These are phyloP conservation scores for Lophura nycthemera DNA, from an alignment of 2,113 vertebrate genomes.

Conservation along the genomic window DNA sequence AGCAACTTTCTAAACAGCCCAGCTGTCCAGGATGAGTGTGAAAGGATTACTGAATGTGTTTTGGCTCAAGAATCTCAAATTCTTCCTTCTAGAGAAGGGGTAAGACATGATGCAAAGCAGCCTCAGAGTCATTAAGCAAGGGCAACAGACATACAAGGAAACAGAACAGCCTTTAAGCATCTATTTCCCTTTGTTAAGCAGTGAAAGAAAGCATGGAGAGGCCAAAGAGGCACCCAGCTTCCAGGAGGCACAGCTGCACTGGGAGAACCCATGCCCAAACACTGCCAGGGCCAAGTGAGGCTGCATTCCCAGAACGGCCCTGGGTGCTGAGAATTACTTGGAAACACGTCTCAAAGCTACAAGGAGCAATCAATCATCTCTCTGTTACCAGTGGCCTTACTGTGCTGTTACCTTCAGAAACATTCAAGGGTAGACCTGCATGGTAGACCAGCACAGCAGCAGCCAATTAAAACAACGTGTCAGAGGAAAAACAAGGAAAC, in stretches of 20 bases:
- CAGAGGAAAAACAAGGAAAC: background rate
- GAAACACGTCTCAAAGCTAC: background rate
- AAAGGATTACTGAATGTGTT: background rate
- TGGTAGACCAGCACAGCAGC: background rate
- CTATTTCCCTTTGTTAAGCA: background rate
- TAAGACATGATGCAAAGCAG: background rate
- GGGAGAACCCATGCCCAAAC: background rate
- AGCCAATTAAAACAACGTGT: background rate
- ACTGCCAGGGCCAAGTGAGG: background rate
- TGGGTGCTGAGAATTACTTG: background rate
- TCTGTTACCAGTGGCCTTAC: rapidly evolving
- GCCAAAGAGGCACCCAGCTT: background rate
- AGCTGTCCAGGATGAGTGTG: background rate
- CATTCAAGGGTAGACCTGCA: background rate
- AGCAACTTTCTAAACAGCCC: background rate
- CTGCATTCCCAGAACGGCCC: background rate
- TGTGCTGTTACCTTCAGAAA: background rate
- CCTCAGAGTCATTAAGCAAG: background rate
- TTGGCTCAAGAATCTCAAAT: background rate
- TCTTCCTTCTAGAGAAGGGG: background rate
- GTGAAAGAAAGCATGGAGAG: background rate
- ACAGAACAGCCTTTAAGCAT: background rate
- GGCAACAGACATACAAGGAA: background rate
- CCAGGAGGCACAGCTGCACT: background rate
- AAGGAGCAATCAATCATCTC: background rate